A percentile compares a stretch with the other conserved stretches of the same genome.
Evolutionary conservation across 2,888 invertebrate genomes (phyloP).

Genomic region (Papilio protenor): DNA sequence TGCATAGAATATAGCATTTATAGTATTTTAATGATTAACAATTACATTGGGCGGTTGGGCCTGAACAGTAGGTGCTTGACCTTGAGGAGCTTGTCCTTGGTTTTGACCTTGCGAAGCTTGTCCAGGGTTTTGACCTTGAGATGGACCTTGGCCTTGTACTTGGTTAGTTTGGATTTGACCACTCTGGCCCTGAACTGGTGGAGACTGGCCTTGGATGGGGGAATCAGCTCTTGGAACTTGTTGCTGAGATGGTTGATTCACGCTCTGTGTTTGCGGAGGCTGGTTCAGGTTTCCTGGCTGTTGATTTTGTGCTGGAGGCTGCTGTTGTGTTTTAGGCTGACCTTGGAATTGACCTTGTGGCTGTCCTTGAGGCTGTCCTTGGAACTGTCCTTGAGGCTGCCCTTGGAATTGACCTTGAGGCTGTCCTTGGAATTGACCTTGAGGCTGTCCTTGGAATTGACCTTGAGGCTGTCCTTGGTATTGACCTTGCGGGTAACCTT

Average conservation of each 20-base stretch:
- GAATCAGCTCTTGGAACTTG: slow-evolving; percentile 42
- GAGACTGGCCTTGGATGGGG: slow-evolving; percentile 44
- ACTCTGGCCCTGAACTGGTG: slow-evolving; percentile 45
- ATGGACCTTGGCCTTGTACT: slow-evolving; percentile 37
- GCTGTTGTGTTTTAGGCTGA: slow-evolving; percentile 34
- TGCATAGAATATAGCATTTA: neutral
- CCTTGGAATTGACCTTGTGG: slow-evolving; percentile 39
- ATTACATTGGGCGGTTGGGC: neutral
- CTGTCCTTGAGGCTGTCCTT: slow-evolving; percentile 43
- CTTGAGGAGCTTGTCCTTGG: slow-evolving; percentile 22
- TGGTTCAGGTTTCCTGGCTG: slow-evolving; percentile 47
- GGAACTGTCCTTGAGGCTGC: slow-evolving; percentile 41
- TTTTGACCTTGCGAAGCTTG: slow-evolving; percentile 35
- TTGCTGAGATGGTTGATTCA: slow-evolving; percentile 29
- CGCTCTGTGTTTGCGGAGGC: slow-evolving; percentile 43
- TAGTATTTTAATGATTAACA: neutral
- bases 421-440: slow-evolving; percentile 38
- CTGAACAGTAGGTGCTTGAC: neutral
- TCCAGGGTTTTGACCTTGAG: slow-evolving; percentile 37
- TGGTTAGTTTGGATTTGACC: slow-evolving; percentile 38
- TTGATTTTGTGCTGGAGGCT: slow-evolving; percentile 50
- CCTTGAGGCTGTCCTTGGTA: slow-evolving; percentile 42
- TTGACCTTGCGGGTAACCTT: slow-evolving; percentile 41
- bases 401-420: slow-evolving; percentile 43
- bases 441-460: neutral